Evolutionary conservation across 2,797 vertebrate genomes (phyloP).

Genomic region (Ciconia nigra): DNA sequence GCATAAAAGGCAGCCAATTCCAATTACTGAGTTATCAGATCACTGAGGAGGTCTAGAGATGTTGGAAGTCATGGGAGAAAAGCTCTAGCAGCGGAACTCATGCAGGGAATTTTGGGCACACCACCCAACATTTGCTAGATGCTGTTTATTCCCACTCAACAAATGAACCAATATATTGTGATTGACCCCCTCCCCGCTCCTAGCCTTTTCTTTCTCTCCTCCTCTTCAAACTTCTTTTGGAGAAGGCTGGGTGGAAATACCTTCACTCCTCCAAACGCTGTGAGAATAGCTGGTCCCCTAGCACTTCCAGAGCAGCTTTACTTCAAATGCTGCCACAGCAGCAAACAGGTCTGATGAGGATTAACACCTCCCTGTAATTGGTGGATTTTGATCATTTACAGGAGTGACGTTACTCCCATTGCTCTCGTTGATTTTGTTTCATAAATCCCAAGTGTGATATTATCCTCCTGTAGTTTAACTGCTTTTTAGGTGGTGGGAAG

Average conservation of each 20-base stretch:
- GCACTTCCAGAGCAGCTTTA: conserved; percentile 31
- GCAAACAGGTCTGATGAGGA: conserved; percentile 55
- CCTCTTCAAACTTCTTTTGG: background rate
- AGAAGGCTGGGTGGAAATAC: background rate
- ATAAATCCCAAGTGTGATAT: conserved; percentile 59
- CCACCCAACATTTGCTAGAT: background rate
- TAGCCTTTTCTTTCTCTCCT: background rate
- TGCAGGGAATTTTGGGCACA: background rate
- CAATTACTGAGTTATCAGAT: background rate
- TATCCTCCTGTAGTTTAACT: conserved; percentile 40
- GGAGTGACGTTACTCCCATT: conserved; percentile 55
- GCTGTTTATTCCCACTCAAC: background rate
- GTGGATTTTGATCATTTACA: conserved; percentile 57
- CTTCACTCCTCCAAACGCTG: background rate
- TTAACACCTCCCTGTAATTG: conserved; percentile 66
- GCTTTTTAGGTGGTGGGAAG: conserved; percentile 26
- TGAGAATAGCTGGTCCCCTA: conserved; percentile 13
- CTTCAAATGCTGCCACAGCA: conserved; percentile 40
- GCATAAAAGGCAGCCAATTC: background rate
- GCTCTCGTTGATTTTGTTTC: conserved; percentile 59
- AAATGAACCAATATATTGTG: background rate
- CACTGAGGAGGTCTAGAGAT: background rate
- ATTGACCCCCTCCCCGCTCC: background rate
- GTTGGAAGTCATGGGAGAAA: background rate
- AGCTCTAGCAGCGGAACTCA: background rate